phyloP scores from a whole-genome alignment of 2,888 invertebrate species.

The Drosophila nr. perissopoda region DNA sequence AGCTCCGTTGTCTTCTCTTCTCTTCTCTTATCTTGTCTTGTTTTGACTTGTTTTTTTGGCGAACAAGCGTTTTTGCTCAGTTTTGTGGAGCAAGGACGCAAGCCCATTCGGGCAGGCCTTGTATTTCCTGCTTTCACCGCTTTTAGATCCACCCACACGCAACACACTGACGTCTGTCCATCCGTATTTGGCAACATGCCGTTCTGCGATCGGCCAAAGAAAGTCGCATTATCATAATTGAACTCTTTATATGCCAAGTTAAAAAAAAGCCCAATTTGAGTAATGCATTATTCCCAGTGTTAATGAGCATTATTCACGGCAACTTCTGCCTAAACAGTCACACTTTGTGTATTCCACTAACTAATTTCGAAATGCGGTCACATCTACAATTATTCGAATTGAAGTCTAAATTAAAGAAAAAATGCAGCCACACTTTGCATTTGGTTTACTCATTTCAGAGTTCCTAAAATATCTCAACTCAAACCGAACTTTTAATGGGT shows the following conservation, averaged over 20 bases:
- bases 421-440: not conserved
- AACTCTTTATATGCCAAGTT: constrained; percentile 35
- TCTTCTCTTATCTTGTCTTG: not conserved
- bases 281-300: not conserved
- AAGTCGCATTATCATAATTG: constrained; percentile 52
- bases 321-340: not conserved
- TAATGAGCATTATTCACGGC: not conserved
- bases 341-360: not conserved
- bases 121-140: constrained; percentile 73
- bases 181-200: constrained; percentile 40
- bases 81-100: constrained; percentile 74
- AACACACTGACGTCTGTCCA: not conserved
- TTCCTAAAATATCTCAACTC: constrained; percentile 5
- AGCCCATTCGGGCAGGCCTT: constrained; percentile 65
- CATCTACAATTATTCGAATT: not conserved
- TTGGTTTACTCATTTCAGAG: not conserved
- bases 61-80: not conserved
- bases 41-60: constrained; percentile 21
- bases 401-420: not conserved
- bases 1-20: constrained; percentile 27
- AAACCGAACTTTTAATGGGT: not conserved
- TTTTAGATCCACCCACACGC: constrained; percentile 40
- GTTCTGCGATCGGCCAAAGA: constrained; percentile 42
- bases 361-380: not conserved
- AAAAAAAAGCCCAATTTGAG: not conserved